Percentiles rank a stretch among this genome's conserved stretches.
Evolutionary conservation across 2,888 invertebrate species (phyloP).

Genomic region (Arge pagana): DNA sequence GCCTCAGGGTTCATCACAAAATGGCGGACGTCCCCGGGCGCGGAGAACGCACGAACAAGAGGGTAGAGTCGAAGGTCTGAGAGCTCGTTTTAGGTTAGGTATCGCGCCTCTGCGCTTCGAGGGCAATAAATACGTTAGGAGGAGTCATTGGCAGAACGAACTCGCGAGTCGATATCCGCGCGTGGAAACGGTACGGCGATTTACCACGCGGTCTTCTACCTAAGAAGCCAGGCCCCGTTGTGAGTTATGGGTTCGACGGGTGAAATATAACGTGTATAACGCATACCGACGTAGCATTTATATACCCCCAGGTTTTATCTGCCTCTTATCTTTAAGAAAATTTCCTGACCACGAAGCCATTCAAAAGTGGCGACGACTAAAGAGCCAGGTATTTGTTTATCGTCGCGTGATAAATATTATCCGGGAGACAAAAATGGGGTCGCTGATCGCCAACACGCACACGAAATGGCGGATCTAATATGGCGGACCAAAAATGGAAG

Average conservation of each 20-base stretch:
- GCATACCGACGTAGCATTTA: slow-evolving; percentile 43
- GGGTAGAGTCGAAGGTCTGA: slow-evolving; percentile 21
- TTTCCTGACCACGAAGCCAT: too few relatives aligned
- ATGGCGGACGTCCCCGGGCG: too few relatives aligned
- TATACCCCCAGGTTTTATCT: slow-evolving; percentile 24
- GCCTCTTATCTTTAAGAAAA: too few relatives aligned
- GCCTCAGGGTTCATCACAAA: too few relatives aligned
- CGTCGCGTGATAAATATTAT: too few relatives aligned
- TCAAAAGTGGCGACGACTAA: too few relatives aligned
- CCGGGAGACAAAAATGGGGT: too few relatives aligned
- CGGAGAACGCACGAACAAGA: slow-evolving; percentile 29
- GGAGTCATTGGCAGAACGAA: slow-evolving; percentile 42
- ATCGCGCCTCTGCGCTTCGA: slow-evolving; percentile 28
- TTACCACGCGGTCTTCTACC: slow-evolving; percentile 43
- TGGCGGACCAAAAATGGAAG: too few relatives aligned
- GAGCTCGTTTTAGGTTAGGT: slow-evolving; percentile 1
- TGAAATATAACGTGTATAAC: slow-evolving; percentile 54
- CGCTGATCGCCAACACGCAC: too few relatives aligned
- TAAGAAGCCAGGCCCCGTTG: slow-evolving; percentile 44
- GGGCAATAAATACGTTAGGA: slow-evolving; percentile 45
- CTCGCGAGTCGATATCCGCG: too few relatives aligned
- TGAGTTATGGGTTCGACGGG: slow-evolving; percentile 50
- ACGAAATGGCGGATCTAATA: too few relatives aligned
- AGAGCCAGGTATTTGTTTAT: too few relatives aligned
- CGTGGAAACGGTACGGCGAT: neutral